phyloP scores from a whole-genome alignment of 2,888 invertebrate genomes.

The Nomada flava region DNA sequence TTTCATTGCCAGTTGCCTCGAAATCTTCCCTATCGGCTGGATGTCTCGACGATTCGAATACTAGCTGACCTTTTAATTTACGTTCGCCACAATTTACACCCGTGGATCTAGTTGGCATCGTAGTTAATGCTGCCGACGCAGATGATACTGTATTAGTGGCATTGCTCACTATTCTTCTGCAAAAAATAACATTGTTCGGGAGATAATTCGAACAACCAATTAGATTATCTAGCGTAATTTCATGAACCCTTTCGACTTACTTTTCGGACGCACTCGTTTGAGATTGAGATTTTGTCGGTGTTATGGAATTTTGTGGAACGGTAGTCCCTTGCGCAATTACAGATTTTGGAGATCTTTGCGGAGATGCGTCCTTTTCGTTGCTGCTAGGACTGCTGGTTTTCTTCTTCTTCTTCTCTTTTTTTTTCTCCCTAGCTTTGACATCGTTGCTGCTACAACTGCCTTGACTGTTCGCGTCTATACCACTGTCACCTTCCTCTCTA shows the following conservation, averaged over 20 bases:
- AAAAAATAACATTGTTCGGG: conserved; percentile 17
- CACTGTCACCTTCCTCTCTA: conserved; percentile 95
- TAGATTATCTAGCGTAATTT: no score
- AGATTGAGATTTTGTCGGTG: conserved; percentile 75
- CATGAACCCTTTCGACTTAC: conserved; percentile 41
- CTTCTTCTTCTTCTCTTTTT: conserved; percentile 89
- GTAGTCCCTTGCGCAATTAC: conserved; percentile 68
- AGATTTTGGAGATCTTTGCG: conserved; percentile 74
- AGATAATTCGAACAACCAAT: no score
- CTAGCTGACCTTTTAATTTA: conserved; percentile 86
- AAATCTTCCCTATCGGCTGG: conserved; percentile 91
- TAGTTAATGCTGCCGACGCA: conserved; percentile 67
- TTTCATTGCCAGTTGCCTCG: conserved; percentile 89
- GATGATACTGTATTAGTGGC: conserved; percentile 59
- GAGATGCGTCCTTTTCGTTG: conserved; percentile 79
- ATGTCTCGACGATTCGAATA: conserved; percentile 90
- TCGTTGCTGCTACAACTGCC: conserved; percentile 95
- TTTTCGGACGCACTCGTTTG: conserved; percentile 62
- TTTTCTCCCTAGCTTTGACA: conserved; percentile 89
- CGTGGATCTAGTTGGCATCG: conserved; percentile 73
- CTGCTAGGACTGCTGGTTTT: conserved; percentile 77
- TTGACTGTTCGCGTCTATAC: conserved; percentile 95
- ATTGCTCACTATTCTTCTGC: conserved; percentile 74
- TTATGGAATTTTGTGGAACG: conserved; percentile 72
- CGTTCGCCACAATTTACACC: conserved; percentile 75